Evolutionary conservation across 2,113 vertebrate genomes (phyloP).

Genomic region (Cynopterus brachyotis): DNA sequence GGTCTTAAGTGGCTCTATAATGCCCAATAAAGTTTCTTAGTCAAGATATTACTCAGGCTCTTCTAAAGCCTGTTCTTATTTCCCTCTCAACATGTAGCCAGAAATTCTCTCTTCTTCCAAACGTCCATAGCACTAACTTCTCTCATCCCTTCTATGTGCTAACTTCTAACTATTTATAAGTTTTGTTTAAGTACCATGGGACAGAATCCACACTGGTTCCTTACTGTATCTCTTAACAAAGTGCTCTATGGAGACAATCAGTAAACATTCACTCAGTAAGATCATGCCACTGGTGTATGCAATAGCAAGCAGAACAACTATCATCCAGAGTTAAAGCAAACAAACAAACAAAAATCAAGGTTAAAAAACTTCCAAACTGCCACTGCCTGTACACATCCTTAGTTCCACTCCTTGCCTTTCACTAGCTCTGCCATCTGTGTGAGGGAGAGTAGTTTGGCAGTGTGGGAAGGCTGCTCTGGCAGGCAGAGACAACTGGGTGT

Average conservation of each 20-base stretch:
- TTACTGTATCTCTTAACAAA: not conserved
- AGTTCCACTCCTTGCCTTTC: not conserved
- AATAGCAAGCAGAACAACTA: not conserved
- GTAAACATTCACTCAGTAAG: not conserved
- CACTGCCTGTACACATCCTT: not conserved
- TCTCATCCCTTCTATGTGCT: not conserved
- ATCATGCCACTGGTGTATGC: not conserved
- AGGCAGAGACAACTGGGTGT: not conserved
- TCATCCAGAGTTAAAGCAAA: not conserved
- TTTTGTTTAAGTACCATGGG: not conserved
- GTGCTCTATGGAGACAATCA: not conserved
- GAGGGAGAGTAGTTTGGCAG: not conserved
- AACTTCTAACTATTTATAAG: not conserved
- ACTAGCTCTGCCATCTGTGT: not conserved
- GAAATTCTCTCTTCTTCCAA: not conserved
- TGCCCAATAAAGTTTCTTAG: not conserved
- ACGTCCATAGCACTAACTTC: not conserved
- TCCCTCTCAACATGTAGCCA: not conserved
- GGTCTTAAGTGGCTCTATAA: not conserved
- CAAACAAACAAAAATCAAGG: not conserved
- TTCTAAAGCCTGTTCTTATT: not conserved
- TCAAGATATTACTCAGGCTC: not conserved
- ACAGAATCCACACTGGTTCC: not conserved
- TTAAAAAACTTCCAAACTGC: not conserved
- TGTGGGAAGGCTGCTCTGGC: not conserved